phyloP scores from a whole-genome alignment of 1,140 invertebrate genomes.

The Gonatopus flavifemur region DNA sequence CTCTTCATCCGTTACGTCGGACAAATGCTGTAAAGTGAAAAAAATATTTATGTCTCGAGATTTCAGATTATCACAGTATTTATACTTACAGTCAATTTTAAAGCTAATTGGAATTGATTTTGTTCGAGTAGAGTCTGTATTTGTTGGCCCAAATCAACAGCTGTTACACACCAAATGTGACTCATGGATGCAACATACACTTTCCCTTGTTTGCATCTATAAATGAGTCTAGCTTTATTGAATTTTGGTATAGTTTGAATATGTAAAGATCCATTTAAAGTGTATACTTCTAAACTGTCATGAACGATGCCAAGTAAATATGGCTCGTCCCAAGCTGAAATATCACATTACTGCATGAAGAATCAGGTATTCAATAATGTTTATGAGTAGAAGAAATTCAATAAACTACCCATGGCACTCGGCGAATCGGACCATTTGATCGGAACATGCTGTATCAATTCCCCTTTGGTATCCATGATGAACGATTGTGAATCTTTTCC shows the following conservation, averaged over 20 bases:
- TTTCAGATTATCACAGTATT: constrained; percentile 11
- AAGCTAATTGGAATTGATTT: constrained; percentile 92
- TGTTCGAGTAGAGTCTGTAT: constrained; percentile 78
- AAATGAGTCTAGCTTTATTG: constrained; percentile 75
- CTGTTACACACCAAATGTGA: constrained; percentile 83
- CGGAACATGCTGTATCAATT: constrained; percentile 67
- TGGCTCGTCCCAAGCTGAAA: constrained; percentile 86
- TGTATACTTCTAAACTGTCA: constrained; percentile 80
- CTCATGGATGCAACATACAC: constrained; percentile 85
- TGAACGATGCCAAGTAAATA: constrained; percentile 83
- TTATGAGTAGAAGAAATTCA: constrained; percentile 8
- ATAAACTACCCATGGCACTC: constrained; percentile 66
- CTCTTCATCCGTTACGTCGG: constrained; percentile 78
- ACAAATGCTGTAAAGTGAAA: constrained; percentile 73
- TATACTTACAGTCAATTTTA: constrained; percentile 82
- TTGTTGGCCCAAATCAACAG: constrained; percentile 78
- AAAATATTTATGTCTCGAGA: not conserved
- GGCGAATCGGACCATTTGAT: constrained; percentile 86
- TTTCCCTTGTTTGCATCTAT: constrained; percentile 70
- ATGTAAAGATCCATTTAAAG: constrained; percentile 69
- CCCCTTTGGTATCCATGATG: constrained; percentile 75
- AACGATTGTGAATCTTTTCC: constrained; percentile 84
- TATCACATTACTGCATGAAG: not conserved
- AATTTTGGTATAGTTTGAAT: constrained; percentile 55
- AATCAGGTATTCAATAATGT: not conserved